Percentiles rank a stretch among this genome's conserved stretches.
Conservation (phyloP, 2,113 vertebrate genomes). For the Boleophthalmus pectinirostris region DNA sequence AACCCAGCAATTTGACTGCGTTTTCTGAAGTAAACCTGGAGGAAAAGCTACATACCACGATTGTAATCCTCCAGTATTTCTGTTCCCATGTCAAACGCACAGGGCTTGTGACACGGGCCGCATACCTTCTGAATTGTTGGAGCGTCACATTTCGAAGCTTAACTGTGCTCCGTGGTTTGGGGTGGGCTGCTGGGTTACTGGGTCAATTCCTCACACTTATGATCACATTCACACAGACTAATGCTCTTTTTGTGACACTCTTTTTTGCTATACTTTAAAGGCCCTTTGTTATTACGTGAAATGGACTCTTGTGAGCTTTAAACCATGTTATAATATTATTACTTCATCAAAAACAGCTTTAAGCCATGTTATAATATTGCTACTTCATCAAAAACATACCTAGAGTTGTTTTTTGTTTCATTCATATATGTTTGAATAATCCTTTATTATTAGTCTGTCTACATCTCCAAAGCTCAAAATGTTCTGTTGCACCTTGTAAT, state of each 20-base stretch:
- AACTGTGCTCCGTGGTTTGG: slow-evolving; percentile 44
- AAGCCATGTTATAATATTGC: no score
- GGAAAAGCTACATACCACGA: slow-evolving; percentile 50
- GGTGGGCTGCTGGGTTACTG: slow-evolving; percentile 42
- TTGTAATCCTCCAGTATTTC: slow-evolving; percentile 45
- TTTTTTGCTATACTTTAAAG: neutral
- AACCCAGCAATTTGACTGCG: slow-evolving; percentile 4
- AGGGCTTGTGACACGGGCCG: slow-evolving; percentile 42
- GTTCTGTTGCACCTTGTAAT: no score
- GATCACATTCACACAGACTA: neutral
- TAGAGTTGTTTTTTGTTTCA: no score
- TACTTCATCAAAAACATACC: no score
- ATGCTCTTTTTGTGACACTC: neutral
- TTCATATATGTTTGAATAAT: no score
- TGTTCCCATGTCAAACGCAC: slow-evolving; percentile 44
- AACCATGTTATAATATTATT: no score
- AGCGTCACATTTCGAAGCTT: slow-evolving; percentile 76
- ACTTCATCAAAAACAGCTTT: no score
- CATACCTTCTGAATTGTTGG: slow-evolving; percentile 61
- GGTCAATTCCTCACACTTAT: slow-evolving; percentile 40
- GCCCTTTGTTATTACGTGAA: no score
- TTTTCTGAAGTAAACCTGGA: slow-evolving; percentile 5
- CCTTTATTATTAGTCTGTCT: no score
- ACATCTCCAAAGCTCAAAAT: no score
- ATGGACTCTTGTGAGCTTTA: no score